A percentile compares a stretch with the other conserved stretches of the same genome.
Conservation (phyloP, 2,797 vertebrate species). For the Tadarida brasiliensis region DNA sequence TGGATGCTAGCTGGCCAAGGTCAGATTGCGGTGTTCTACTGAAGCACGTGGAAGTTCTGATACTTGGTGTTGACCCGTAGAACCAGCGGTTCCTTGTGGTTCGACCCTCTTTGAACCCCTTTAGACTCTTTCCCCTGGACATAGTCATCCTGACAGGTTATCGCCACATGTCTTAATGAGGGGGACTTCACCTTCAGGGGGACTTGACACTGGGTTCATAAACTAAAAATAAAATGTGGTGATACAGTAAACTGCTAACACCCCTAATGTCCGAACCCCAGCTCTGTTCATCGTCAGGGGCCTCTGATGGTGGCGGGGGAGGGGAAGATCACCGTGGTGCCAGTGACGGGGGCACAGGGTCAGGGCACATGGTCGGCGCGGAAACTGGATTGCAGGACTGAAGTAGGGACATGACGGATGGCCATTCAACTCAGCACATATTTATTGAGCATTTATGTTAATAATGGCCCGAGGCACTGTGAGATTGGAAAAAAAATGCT, state of each 20-base stretch:
- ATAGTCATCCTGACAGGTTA: not conserved
- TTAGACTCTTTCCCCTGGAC: not conserved
- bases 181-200: not conserved
- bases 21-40: not conserved
- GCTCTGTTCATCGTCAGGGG: not conserved
- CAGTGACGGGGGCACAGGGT: not conserved
- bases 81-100: not conserved
- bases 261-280: not conserved
- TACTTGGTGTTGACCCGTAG: not conserved
- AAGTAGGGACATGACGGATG: slow-evolving; percentile 44
- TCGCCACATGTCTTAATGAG: not conserved
- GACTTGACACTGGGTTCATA: not conserved
- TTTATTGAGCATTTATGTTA: slow-evolving; percentile 74
- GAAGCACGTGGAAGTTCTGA: not conserved
- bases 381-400: not conserved
- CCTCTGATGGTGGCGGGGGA: not conserved
- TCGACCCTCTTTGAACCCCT: not conserved
- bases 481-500: slow-evolving; percentile 41
- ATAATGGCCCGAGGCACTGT: slow-evolving; percentile 56
- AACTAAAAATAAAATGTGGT: not conserved
- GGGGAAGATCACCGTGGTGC: not conserved
- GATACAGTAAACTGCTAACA: not conserved
- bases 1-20: not conserved
- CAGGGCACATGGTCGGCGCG: not conserved
- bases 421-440: slow-evolving; percentile 54